Percentiles rank a stretch among this genome's conserved stretches.
Conservation (phyloP, 2,797 vertebrate genomes). For the Rhynchotus rufescens region DNA sequence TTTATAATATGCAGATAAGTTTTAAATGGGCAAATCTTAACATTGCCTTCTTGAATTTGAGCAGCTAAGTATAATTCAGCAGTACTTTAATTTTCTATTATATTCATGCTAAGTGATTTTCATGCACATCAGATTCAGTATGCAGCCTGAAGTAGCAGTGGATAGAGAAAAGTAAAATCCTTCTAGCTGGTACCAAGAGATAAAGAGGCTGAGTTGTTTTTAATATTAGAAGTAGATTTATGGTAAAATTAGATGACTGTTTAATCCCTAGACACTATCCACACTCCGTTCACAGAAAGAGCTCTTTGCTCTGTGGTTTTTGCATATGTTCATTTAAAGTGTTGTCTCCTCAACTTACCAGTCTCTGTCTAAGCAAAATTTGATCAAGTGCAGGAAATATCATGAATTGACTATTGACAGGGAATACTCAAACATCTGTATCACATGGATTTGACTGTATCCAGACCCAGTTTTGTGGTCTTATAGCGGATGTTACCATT, state of each 20-base stretch:
- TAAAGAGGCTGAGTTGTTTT: slow-evolving; percentile 48
- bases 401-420: neutral
- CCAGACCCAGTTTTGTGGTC: neutral
- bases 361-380: slow-evolving; percentile 1
- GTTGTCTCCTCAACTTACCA: slow-evolving; percentile 10
- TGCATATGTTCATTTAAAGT: neutral
- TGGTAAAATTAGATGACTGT: slow-evolving; percentile 25
- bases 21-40: slow-evolving; percentile 51
- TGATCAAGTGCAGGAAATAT: neutral
- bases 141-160: slow-evolving; percentile 16
- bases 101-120: slow-evolving; percentile 68
- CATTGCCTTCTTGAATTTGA: slow-evolving; percentile 49
- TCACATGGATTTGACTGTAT: neutral
- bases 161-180: slow-evolving; percentile 51
- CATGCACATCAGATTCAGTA: slow-evolving; percentile 51
- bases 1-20: slow-evolving; percentile 25
- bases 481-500: neutral
- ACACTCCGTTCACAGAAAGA: neutral
- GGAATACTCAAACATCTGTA: neutral
- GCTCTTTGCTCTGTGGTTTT: neutral
- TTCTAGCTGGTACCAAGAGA: slow-evolving; percentile 40
- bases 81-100: slow-evolving; percentile 65
- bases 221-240: slow-evolving; percentile 41
- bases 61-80: slow-evolving; percentile 32
- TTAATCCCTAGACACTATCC: slow-evolving; percentile 40